Evolutionary conservation across 2,797 vertebrate species (phyloP).

Genomic region (Myotis pilosus): DNA sequence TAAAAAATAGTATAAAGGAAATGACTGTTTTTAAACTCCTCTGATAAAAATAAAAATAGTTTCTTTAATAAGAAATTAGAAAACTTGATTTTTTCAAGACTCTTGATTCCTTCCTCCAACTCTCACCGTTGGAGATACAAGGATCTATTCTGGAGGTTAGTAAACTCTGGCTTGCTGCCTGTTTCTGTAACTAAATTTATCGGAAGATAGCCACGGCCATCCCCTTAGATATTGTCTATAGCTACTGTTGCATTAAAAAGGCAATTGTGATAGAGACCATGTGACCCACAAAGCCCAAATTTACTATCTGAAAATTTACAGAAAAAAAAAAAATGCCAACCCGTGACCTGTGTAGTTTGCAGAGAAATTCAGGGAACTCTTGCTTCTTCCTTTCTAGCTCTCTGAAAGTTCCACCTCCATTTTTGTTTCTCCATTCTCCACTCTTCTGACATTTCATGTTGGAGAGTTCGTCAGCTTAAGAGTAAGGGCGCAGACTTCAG

Average conservation of each 20-base stretch:
- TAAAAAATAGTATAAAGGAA: not conserved
- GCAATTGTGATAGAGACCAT: not conserved
- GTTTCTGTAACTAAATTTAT: not conserved
- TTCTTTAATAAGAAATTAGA: not conserved
- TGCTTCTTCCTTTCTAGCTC: not conserved
- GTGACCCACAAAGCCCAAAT: not conserved
- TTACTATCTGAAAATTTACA: not conserved
- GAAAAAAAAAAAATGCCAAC: not conserved
- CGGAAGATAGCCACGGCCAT: not conserved
- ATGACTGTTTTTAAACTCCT: not conserved
- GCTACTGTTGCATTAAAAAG: not conserved
- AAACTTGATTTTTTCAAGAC: not conserved
- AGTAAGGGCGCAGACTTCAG: not conserved
- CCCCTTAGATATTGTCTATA: not conserved
- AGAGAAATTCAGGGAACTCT: not conserved
- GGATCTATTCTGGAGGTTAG: not conserved
- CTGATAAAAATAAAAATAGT: constrained; percentile 6
- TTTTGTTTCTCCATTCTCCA: not conserved
- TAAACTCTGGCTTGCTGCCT: not conserved
- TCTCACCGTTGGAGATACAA: not conserved
- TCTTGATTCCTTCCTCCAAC: not conserved
- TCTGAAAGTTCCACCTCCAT: not conserved
- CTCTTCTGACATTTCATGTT: not conserved
- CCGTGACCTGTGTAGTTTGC: not conserved
- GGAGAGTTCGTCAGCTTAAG: not conserved